Conservation (phyloP, 2,888 invertebrate genomes). For the Campaea margaritaria region DNA sequence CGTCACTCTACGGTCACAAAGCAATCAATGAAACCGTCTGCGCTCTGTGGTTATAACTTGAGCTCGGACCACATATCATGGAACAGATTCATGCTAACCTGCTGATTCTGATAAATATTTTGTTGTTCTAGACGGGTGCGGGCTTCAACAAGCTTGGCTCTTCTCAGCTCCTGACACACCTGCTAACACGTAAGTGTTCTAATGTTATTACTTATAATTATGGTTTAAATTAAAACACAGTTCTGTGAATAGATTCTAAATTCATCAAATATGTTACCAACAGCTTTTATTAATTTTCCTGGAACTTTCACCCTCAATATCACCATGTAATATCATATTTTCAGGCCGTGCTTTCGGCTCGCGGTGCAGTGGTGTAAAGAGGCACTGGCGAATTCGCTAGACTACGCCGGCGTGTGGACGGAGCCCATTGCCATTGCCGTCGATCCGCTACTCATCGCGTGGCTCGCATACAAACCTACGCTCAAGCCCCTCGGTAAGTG, state of each 20-base stretch:
- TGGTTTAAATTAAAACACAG: no score
- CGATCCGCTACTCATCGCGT: constrained; percentile 87
- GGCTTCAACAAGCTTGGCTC: constrained; percentile 69
- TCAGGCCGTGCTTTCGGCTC: constrained; percentile 64
- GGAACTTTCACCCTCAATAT: no score
- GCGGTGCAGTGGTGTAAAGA: constrained; percentile 62
- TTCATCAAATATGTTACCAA: no score
- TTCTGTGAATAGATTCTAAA: no score
- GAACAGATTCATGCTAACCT: neutral
- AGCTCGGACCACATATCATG: no score
- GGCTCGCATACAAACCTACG: constrained; percentile 85
- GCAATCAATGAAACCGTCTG: no score
- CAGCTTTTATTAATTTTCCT: no score
- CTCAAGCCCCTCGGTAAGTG: constrained; percentile 49
- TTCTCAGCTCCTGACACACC: constrained; percentile 71
- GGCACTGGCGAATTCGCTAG: constrained; percentile 46
- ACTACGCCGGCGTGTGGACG: constrained; percentile 67
- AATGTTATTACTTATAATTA: no score
- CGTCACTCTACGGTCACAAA: no score
- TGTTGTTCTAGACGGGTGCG: constrained; percentile 52
- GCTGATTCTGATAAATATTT: neutral
- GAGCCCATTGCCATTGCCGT: constrained; percentile 69
- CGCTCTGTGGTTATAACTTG: no score
- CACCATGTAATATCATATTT: constrained; percentile 6
- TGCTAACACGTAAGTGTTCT: constrained; percentile 61